These are phyloP conservation scores for Agrypnia vestita DNA, from an alignment of 1,140 invertebrate genomes.

Conservation along the genomic window DNA sequence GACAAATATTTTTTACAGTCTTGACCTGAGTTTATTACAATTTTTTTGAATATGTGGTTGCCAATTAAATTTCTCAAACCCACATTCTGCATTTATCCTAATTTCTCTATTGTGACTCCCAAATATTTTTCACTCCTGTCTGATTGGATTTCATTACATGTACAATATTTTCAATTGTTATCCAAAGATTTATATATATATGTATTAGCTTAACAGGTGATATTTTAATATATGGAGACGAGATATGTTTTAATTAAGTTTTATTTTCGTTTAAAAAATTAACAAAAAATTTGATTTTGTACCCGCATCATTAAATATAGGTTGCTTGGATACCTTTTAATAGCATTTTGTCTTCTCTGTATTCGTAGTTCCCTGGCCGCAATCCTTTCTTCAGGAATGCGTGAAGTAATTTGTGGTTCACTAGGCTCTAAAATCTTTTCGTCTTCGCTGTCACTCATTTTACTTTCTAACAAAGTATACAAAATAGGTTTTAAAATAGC, in stretches of 20 bases:
- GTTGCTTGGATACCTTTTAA: slow-evolving; percentile 71
- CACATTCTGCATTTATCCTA: too few relatives aligned
- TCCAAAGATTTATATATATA: too few relatives aligned
- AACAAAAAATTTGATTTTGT: neutral
- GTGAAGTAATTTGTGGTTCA: slow-evolving; percentile 73
- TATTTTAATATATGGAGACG: neutral
- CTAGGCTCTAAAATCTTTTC: slow-evolving; percentile 69
- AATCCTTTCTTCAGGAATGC: slow-evolving; percentile 77
- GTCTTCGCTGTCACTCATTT: slow-evolving; percentile 65
- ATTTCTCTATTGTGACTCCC: too few relatives aligned
- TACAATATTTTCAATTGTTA: too few relatives aligned
- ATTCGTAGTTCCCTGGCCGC: slow-evolving; percentile 76
- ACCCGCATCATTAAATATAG: neutral
- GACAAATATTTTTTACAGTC: too few relatives aligned
- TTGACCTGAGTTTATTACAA: too few relatives aligned
- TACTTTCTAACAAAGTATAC: neutral
- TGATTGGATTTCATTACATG: too few relatives aligned
- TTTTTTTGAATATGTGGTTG: too few relatives aligned
- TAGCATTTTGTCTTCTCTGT: slow-evolving; percentile 73
- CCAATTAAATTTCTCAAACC: too few relatives aligned
- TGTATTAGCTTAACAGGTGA: too few relatives aligned
- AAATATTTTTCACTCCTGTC: too few relatives aligned
- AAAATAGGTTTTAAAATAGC: neutral
- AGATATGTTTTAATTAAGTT: neutral
- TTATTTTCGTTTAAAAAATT: neutral